These are phyloP conservation scores for Hofmannophila pseudospretella DNA, from an alignment of 2,888 invertebrate genomes.

Conservation along the genomic window DNA sequence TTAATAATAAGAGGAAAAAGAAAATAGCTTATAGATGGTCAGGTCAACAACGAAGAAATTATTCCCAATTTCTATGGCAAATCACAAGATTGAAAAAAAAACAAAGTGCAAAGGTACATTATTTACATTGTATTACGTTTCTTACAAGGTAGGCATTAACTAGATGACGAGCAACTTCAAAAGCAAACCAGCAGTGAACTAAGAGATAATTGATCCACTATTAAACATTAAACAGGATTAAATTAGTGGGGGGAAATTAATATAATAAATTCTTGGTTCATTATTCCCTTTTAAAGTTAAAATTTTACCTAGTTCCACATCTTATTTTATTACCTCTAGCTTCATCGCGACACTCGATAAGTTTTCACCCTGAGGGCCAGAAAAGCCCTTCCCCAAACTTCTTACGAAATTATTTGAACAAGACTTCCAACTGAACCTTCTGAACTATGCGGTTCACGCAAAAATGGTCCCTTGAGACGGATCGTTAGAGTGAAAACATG, in stretches of 20 bases:
- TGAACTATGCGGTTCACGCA: slow-evolving; percentile 26
- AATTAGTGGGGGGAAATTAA: too few relatives aligned
- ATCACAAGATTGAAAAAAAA: too few relatives aligned
- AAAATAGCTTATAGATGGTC: too few relatives aligned
- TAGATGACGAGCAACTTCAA: too few relatives aligned
- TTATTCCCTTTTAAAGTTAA: slow-evolving; percentile 8
- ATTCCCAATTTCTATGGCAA: too few relatives aligned
- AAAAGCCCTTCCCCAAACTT: slow-evolving; percentile 60
- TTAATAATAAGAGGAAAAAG: too few relatives aligned
- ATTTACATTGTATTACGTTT: too few relatives aligned
- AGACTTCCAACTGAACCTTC: slow-evolving; percentile 27
- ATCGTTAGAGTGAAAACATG: slow-evolving; percentile 24
- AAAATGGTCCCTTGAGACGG: slow-evolving; percentile 36
- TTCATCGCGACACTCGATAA: slow-evolving; percentile 48
- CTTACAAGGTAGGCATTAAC: too few relatives aligned
- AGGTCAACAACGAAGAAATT: too few relatives aligned
- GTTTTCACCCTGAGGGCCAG: slow-evolving; percentile 51
- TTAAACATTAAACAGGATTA: too few relatives aligned
- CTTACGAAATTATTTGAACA: slow-evolving; percentile 70
- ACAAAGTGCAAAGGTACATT: too few relatives aligned
- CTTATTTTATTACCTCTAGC: slow-evolving; percentile 24
- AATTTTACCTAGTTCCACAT: slow-evolving; percentile 26
- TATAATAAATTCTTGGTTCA: not conserved
- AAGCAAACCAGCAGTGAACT: too few relatives aligned
- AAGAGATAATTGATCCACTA: slow-evolving; percentile 13